Evolutionary conservation across 2,888 invertebrate genomes (phyloP).

Genomic region (Agonopterix arenella): DNA sequence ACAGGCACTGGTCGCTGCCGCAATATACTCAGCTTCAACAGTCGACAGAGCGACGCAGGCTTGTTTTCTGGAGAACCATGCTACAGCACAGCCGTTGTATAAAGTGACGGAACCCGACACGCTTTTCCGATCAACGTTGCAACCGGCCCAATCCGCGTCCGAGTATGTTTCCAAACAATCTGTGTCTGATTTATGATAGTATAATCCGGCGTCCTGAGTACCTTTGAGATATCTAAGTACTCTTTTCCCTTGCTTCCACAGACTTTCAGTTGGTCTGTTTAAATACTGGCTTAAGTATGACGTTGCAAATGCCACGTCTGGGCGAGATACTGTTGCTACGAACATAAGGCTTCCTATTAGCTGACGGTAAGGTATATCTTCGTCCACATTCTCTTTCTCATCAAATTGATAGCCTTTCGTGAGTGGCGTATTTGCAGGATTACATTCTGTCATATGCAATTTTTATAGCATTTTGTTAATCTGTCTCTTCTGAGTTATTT

Average conservation of each 20-base stretch:
- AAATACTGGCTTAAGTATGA: conserved; percentile 4
- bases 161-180: conserved; percentile 2
- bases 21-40: too few relatives aligned
- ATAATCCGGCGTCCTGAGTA: neutral
- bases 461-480: conserved; percentile 9
- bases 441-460: too few relatives aligned
- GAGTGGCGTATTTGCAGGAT: neutral
- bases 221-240: conserved; percentile 2
- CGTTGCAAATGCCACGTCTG: conserved; percentile 1
- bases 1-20: too few relatives aligned
- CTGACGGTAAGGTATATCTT: conserved; percentile 3
- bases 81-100: neutral
- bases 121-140: conserved; percentile 1
- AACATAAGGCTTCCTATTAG: conserved; percentile 5
- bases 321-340: conserved; percentile 2
- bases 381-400: neutral
- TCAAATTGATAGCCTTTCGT: conserved; percentile 1
- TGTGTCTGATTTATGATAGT: neutral
- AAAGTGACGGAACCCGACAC: conserved; percentile 1
- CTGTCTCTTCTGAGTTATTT: conserved; percentile 7
- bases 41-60: conserved; percentile 6
- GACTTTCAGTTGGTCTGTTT: conserved; percentile 1
- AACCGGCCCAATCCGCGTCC: conserved; percentile 8
- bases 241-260: conserved; percentile 5
- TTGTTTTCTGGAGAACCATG: conserved; percentile 8